These are phyloP conservation scores for Tupaia tana DNA, from an alignment of 2,113 vertebrate species.

Conservation along the genomic window DNA sequence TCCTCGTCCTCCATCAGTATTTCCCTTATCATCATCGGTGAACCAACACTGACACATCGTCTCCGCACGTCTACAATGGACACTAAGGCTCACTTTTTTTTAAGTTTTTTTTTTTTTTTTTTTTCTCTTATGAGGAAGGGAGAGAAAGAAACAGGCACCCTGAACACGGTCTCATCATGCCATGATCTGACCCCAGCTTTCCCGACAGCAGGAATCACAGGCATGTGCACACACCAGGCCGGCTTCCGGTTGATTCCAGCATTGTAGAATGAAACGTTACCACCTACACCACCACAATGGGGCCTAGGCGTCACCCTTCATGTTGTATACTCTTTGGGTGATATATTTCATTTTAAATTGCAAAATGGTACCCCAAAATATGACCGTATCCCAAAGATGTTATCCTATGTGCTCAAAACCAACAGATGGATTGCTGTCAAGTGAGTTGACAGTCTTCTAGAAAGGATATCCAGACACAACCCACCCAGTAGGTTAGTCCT, in stretches of 20 bases:
- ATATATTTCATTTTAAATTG: not conserved
- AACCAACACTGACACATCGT: not conserved
- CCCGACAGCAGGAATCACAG: no score
- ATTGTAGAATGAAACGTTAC: no score
- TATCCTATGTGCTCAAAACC: not conserved
- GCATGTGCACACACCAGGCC: no score
- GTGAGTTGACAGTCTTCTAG: not conserved
- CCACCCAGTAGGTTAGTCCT: not conserved
- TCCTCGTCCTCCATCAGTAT: not conserved
- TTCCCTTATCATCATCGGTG: not conserved
- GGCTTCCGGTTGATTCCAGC: no score
- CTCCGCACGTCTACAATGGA: not conserved
- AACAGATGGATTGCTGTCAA: not conserved
- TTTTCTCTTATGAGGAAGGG: no score
- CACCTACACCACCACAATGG: no score
- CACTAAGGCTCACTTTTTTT: not conserved
- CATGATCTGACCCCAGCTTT: no score
- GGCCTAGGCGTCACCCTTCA: not conserved
- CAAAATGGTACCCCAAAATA: conserved; percentile 12
- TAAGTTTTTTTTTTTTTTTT: no score
- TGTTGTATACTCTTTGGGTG: not conserved
- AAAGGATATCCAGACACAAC: not conserved
- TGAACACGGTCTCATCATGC: no score
- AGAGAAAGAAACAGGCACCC: no score
- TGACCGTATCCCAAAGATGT: not conserved